Evolutionary conservation across 2,113 vertebrate genomes (phyloP), one percentile per base, ranked within the genome.

Genomic region (Hassar affinis): DNA sequence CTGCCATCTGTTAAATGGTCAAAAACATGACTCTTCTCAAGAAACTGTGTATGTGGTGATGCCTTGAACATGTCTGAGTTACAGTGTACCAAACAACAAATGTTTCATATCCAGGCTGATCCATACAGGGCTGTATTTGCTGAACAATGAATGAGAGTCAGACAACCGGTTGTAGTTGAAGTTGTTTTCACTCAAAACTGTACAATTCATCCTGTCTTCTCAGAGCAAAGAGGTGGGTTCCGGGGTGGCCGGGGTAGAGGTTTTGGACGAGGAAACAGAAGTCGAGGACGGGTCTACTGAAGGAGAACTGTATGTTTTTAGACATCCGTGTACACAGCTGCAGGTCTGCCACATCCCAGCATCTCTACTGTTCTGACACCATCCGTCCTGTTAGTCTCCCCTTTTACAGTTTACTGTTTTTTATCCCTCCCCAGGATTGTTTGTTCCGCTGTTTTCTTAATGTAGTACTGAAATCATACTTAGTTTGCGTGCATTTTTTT

Each of bases 201-300:
- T 69, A 7, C 45, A 71, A 81, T 49, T 57, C 6, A 75, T 77
- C 11, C 85, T 84, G 83, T 30, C 75, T 47, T 92, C 92, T 61
- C 94, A 99, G 98, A 99, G 88, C 97, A 98, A 89, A 96, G 97
- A 88, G 97, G 98, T 38, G 96, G 97, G 84, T 99, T 98, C 93
- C 94, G 97, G 59, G 97, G 98, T 35, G 96, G 97, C 57, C 92
- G 97, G 86, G 96, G 96, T 27, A 92, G 96, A 91, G 96, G 97
- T 85, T 98, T 97, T 89, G 96, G 97, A 87, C 92, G 98, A 91
- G 97, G 97, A 81, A 97, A 93, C 92, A 94, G 97, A 87, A 97
- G 96, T 93, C 92, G 97, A 90, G 97, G 97, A 88, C 94, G 97
- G 85, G 95, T 96, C 93, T 99, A 97, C 93, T 99, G 92, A 97